A percentile compares a stretch with the other conserved stretches of the same genome.
phyloP scores from a whole-genome alignment of 1,140 invertebrate species.

The Laodelphax striatellus region DNA sequence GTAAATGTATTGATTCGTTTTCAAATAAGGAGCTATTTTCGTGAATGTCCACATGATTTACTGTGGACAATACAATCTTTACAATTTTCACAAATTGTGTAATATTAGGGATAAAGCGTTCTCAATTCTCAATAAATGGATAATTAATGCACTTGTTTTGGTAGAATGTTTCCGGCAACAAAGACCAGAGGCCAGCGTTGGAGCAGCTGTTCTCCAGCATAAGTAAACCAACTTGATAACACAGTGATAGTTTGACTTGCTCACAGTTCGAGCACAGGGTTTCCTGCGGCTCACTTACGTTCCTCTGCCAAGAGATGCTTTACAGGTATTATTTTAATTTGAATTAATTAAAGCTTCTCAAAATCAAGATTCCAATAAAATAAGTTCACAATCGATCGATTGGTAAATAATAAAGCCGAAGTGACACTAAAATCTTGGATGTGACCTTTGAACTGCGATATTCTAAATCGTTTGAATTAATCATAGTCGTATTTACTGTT shows the following conservation, averaged over 20 bases:
- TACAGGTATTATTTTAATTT: constrained; percentile 23
- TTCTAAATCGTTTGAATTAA: too few species aligned
- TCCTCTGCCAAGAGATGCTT: constrained; percentile 57
- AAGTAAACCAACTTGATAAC: constrained; percentile 28
- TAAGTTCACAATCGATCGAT: too few species aligned
- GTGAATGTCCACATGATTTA: too few species aligned
- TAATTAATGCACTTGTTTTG: constrained; percentile 16
- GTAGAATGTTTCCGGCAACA: constrained; percentile 34
- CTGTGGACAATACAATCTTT: too few species aligned
- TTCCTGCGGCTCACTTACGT: constrained; percentile 41
- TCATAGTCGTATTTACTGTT: too few species aligned
- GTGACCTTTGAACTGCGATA: not conserved
- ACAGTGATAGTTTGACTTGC: not conserved
- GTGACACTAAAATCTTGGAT: not conserved
- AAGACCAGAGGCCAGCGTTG: constrained; percentile 31
- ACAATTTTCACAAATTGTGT: too few species aligned
- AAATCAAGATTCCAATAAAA: too few species aligned
- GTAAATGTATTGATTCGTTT: too few species aligned
- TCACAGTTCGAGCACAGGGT: constrained; percentile 27
- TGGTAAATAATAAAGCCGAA: too few species aligned
- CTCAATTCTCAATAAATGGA: too few species aligned
- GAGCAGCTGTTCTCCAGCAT: constrained; percentile 42
- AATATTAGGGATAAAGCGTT: not conserved
- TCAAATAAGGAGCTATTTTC: too few species aligned
- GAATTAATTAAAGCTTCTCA: too few species aligned